Evolutionary conservation across 2,888 invertebrate species (phyloP).

Genomic region (Chloroclysta siterata): DNA sequence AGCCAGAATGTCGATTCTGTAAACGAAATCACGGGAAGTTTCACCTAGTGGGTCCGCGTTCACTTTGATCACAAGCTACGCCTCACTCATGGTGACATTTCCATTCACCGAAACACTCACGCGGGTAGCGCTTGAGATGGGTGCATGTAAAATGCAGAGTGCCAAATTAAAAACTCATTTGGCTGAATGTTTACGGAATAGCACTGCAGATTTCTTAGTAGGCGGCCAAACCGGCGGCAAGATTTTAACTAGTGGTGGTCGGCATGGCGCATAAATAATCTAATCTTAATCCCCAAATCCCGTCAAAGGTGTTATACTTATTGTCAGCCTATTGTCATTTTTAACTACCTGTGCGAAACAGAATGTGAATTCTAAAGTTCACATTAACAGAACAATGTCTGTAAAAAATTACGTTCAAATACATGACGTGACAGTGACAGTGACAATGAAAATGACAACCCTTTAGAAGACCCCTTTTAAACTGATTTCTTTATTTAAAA

Average conservation of each 20-base stretch:
- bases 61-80: no score
- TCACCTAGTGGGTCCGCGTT: no score
- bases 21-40: no score
- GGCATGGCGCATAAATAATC: conserved; percentile 16
- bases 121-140: no score
- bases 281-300: conserved; percentile 26
- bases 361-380: conserved; percentile 60
- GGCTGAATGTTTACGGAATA: no score
- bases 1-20: no score
- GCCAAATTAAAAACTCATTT: no score
- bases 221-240: neutral
- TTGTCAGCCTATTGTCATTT: conserved; percentile 52
- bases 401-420: conserved; percentile 70
- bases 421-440: conserved; percentile 31
- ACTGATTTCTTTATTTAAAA: conserved; percentile 67
- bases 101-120: no score
- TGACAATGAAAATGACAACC: conserved; percentile 56
- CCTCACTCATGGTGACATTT: no score
- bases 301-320: conserved; percentile 35
- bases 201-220: neutral
- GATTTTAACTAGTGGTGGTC: neutral
- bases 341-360: conserved; percentile 51
- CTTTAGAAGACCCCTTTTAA: conserved; percentile 55
- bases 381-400: conserved; percentile 62
- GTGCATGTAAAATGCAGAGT: no score